Evolutionary conservation across 2,797 vertebrate species (phyloP), one percentile per base, ranked within the genome.

Genomic region (Diceros bicornis): DNA sequence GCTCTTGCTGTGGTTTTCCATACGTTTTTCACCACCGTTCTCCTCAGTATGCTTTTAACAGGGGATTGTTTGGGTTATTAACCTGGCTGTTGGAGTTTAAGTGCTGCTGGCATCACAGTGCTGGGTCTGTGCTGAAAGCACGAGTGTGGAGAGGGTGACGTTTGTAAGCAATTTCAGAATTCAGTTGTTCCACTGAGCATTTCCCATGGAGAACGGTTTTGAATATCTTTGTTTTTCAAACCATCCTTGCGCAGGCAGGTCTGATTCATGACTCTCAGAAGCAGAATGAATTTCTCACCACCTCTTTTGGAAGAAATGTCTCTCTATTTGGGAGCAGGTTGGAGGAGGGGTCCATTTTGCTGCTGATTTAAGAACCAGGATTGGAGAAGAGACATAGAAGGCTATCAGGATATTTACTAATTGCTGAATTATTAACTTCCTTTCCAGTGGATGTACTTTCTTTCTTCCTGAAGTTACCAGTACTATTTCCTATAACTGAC

Each of bases 1-100:
- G 79, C 27, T 79, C 72, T 85, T 1, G 0, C 85, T 44, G 55
- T 44, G 81, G 84, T 89, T 97, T 97, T 82, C 94, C 55, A n/a
- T 74, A 23, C 3, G 8, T 96, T 83, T 83, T 87, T 69, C n/a
- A 68, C 81, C 62, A 50, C 37, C 25, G 3, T 85, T 83, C 52
- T 74, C 1, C 0, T 37, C 85, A 47, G 69, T 27, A 2, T 4
- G 25, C 72, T 96, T 91, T 89, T 50, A 61, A 14, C 2, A 27
- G 78, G 32, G 32, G 21, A 71, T 32, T 86, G 77, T 96, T 47
- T 32, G 69, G 57, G 17, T 66, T 81, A 34, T 23, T 6, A 78
- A 72, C 52, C 64, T 52, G 59, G 55, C 72, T 57, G 90, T 37
- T 82, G 12, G 62, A 34, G 47, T 44, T 18, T 78, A 57, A 89